Evolutionary conservation across 64 coral and sea anemone species (phyloP).

Genomic region (Montipora sp.): DNA sequence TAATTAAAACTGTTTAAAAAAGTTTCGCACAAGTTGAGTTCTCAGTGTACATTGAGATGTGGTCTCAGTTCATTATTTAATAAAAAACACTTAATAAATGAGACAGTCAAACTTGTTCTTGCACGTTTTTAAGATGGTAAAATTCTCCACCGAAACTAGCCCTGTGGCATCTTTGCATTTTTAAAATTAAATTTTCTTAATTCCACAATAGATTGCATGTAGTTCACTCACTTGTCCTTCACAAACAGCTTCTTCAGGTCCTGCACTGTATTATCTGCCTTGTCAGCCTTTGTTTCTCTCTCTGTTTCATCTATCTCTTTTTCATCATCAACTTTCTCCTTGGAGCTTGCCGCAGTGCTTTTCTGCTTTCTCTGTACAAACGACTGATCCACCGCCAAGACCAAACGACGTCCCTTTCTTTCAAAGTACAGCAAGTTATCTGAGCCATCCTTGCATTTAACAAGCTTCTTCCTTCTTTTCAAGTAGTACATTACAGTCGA

Average conservation of each 20-base stretch:
- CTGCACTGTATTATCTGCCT: not conserved
- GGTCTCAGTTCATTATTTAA: no score
- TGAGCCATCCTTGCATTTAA: slow-evolving; percentile 49
- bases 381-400: slow-evolving; percentile 64
- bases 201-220: not conserved
- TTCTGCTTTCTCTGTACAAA: slow-evolving; percentile 58
- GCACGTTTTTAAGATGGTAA: no score
- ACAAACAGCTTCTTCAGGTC: slow-evolving; percentile 60
- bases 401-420: slow-evolving; percentile 54
- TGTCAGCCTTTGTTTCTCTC: not conserved
- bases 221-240: slow-evolving; percentile 46
- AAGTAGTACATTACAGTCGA: slow-evolving; percentile 56
- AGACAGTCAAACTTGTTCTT: no score
- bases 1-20: no score
- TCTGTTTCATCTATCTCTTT: slow-evolving; percentile 46
- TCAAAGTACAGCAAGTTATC: slow-evolving; percentile 59
- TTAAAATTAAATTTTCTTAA: no score
- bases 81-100: no score
- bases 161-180: no score
- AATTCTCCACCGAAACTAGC: no score
- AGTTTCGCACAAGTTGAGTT: no score
- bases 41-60: no score
- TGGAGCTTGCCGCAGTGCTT: not conserved
- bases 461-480: slow-evolving; percentile 63
- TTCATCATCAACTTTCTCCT: slow-evolving; percentile 8